Evolutionary conservation across 2,113 vertebrate species (phyloP).

Genomic region (Nibea coibor): DNA sequence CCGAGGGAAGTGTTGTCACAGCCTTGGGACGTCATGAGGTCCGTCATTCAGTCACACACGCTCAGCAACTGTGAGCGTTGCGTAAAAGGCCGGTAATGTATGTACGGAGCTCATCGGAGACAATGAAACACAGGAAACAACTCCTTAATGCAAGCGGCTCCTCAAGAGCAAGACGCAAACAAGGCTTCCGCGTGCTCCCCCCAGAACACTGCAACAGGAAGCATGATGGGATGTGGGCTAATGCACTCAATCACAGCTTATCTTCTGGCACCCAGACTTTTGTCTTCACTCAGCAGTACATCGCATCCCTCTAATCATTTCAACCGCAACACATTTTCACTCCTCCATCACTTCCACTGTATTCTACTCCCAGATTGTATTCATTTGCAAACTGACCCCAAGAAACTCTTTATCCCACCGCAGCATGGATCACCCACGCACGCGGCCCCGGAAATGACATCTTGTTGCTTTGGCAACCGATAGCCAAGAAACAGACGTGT

Average conservation of each 20-base stretch:
- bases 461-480: conserved; percentile 7
- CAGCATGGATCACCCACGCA: conserved; percentile 7
- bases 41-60: not conserved
- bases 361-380: not conserved
- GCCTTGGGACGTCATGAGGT: not conserved
- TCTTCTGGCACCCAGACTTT: conserved; percentile 10
- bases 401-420: not conserved
- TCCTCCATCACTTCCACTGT: not conserved
- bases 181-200: conserved; percentile 6
- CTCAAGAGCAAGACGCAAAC: conserved; percentile 10
- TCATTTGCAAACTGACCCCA: not conserved
- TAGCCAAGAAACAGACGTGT: not conserved
- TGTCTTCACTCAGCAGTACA: conserved; percentile 14
- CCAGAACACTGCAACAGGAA: conserved; percentile 51
- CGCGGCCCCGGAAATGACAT: not conserved
- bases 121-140: conserved; percentile 20
- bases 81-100: not conserved
- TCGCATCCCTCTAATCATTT: conserved; percentile 11
- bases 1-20: too few relatives aligned
- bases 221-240: conserved; percentile 8
- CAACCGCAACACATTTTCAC: conserved; percentile 1
- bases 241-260: conserved; percentile 36
- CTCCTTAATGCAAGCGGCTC: not conserved
- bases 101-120: not conserved
- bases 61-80: not conserved